Conservation (phyloP, 2,797 vertebrate species). For the Ataeniobius toweri region DNA sequence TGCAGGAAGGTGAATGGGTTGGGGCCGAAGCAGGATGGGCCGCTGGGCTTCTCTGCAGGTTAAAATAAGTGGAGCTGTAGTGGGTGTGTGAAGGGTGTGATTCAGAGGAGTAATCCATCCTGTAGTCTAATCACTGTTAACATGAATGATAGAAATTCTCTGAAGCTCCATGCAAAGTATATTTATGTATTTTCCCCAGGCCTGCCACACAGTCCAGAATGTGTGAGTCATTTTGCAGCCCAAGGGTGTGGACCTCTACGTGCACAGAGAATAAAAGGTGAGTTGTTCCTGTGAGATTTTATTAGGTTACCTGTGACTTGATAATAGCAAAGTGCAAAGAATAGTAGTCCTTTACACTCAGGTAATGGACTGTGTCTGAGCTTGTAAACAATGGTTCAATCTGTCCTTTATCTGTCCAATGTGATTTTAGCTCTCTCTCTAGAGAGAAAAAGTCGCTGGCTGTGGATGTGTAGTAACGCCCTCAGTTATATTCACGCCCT, state of each 20-base stretch:
- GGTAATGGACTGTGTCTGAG: conserved; percentile 30
- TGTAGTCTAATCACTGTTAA: conserved; percentile 14
- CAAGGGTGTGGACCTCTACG: conserved; percentile 62
- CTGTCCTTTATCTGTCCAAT: conserved; percentile 21
- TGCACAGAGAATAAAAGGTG: conserved; percentile 20
- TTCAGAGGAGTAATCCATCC: neutral
- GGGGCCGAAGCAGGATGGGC: conserved; percentile 28
- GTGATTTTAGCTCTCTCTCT: conserved; percentile 21
- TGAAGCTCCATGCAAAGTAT: conserved; percentile 13
- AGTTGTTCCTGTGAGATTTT: conserved; percentile 20
- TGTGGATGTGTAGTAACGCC: conserved; percentile 37
- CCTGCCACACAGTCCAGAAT: conserved; percentile 64
- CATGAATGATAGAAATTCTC: conserved; percentile 18
- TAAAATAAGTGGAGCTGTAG: conserved; percentile 37
- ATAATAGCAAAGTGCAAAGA: conserved; percentile 32
- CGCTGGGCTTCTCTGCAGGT: conserved; percentile 57
- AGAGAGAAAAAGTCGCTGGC: neutral
- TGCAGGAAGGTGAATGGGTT: conserved; percentile 70
- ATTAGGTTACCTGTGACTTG: conserved; percentile 47
- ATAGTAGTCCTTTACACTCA: conserved; percentile 26
- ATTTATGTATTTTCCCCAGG: conserved; percentile 26
- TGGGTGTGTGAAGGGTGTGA: neutral
- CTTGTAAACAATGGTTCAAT: conserved; percentile 11
- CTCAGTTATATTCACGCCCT: conserved; percentile 18
- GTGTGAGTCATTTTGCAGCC: conserved; percentile 70